Evolutionary conservation across 2,113 vertebrate genomes (phyloP), one percentile per base, ranked within the genome.

Genomic region (Apteryx owenii): DNA sequence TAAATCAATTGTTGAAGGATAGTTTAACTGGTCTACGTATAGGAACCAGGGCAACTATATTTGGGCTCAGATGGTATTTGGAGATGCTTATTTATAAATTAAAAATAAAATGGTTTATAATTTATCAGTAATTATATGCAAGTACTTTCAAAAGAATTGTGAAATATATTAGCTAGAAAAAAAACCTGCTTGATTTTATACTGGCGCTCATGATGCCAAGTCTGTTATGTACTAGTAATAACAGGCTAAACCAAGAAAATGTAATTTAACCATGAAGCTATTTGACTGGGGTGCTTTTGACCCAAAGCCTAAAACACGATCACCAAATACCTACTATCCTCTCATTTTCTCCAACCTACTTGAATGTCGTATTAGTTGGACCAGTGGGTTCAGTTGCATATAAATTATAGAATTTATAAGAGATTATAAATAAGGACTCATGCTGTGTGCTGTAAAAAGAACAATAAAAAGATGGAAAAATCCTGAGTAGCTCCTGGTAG

Each of bases 1-100:
- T 95, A 97, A 97, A 98, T 94, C 97, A 97, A 93, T 93, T 94
- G 93, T 81, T 72, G 86, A 73, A 13, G 92, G 89, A 44, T 87
- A 95, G 90, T 40, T 88, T 51, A 54, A 88, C 88, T 44, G 38
- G 7, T 76, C 53, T 44, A 85, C 8, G 28, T 51, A 12, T 42
- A 89, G 60, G 76, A 80, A 68, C 71, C 87, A 17, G 51, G 48
- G 80, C 71, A 38, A 65, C 77, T 40, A 36, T 40, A n/a, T 78
- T 61, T 54, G 72, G 86, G 87, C 81, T 89, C 62, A 38, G 75
- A 65, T 48, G 80, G 75, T 60, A 89, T 78, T 89, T 70, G 93
- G 69, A 65, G 61, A 79, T 62, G 44, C 72, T 70, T 14, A 69
- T 82, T 81, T 61, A 51, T 12, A 38, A 38, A 88, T 75, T 75